These are phyloP conservation scores for Antechinus flavipes DNA, from an alignment of 2,113 vertebrate species.

Conservation along the genomic window DNA sequence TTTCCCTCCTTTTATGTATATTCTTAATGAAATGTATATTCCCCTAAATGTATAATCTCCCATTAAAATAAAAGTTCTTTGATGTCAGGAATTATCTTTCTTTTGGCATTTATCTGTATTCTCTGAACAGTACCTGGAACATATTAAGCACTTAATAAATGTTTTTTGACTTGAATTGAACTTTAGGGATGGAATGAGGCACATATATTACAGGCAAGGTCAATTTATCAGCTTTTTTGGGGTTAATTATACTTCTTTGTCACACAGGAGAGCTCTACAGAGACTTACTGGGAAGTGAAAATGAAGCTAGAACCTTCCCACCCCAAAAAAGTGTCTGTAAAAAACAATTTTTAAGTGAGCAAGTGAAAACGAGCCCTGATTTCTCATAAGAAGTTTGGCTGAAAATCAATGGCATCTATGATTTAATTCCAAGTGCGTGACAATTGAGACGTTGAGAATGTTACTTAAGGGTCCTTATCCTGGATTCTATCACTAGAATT, in stretches of 20 bases:
- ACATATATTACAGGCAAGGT: neutral
- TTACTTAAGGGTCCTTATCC: neutral
- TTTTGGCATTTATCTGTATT: neutral
- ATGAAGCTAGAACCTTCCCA: neutral
- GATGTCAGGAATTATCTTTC: neutral
- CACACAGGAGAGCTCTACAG: neutral
- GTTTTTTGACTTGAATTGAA: neutral
- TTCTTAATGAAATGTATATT: neutral
- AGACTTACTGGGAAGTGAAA: neutral
- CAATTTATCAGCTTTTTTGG: neutral
- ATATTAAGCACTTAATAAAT: neutral
- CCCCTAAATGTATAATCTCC: neutral
- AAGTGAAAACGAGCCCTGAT: neutral
- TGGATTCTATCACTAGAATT: neutral
- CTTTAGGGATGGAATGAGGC: neutral
- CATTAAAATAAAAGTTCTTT: neutral
- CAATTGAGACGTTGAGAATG: neutral
- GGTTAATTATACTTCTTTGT: neutral
- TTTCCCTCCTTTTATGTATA: neutral
- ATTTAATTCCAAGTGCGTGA: slow-evolving; percentile 17
- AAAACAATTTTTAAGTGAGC: neutral
- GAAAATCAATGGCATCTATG: neutral
- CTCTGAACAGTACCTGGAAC: neutral
- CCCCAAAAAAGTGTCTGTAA: neutral
- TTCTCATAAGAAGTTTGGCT: neutral